A percentile compares a stretch with the other conserved stretches of the same genome.
These are phyloP conservation scores for Pterophyllum scalare DNA, from an alignment of 2,113 vertebrate genomes.

Conservation along the genomic window DNA sequence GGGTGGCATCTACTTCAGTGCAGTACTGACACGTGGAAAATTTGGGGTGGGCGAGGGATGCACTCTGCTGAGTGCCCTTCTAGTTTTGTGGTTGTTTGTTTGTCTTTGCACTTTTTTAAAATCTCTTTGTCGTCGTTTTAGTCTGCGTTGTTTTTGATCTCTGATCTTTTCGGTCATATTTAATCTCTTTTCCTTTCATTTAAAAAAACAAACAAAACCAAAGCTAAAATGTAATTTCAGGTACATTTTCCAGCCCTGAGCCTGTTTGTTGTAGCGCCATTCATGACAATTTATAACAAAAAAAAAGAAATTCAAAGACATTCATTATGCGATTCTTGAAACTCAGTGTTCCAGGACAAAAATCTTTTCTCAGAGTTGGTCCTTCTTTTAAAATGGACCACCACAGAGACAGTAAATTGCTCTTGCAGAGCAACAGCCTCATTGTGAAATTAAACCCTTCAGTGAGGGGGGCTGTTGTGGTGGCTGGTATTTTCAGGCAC, in stretches of 20 bases:
- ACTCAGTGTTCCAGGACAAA: background rate
- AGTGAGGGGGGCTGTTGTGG: fast-evolving
- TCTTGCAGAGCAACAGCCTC: background rate
- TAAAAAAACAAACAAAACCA: background rate
- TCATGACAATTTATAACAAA: background rate
- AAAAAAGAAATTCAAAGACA: background rate
- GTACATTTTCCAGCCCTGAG: background rate
- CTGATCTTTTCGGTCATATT: background rate
- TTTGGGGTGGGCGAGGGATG: too few relatives aligned
- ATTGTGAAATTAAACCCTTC: background rate
- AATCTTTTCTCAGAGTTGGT: background rate
- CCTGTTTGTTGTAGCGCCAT: background rate
- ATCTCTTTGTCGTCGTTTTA: background rate
- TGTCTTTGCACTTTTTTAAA: too few relatives aligned
- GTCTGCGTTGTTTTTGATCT: background rate
- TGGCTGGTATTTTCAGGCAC: background rate
- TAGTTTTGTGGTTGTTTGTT: background rate
- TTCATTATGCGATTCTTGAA: background rate
- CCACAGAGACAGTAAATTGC: background rate
- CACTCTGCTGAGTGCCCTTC: too few relatives aligned
- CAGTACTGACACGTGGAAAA: too few relatives aligned
- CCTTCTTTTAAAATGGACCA: background rate
- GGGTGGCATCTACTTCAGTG: too few relatives aligned
- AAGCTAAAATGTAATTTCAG: background rate
- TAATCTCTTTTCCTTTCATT: background rate